A percentile compares a stretch with the other conserved stretches of the same genome.
phyloP scores from a whole-genome alignment of 2,888 invertebrate species.

The Rhaphigaster nebulosa region DNA sequence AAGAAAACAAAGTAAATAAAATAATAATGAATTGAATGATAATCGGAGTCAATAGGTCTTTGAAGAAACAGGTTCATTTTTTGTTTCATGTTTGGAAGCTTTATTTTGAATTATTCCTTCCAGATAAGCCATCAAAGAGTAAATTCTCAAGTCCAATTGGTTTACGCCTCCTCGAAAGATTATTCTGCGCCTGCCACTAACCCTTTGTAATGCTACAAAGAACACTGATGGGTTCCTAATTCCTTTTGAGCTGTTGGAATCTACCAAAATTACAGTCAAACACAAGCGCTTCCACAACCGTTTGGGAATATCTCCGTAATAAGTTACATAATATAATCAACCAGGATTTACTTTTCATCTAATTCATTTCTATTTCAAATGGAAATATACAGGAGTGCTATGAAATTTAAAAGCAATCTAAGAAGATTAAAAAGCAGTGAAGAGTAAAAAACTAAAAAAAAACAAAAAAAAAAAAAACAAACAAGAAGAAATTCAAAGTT shows the following conservation, averaged over 20 bases:
- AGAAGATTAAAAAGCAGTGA: not conserved
- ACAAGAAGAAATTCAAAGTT: not conserved
- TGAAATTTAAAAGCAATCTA: not conserved
- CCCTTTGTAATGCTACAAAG: conserved; percentile 23
- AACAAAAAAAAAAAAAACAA: not conserved
- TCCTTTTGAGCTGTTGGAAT: not conserved
- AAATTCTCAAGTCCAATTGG: not conserved
- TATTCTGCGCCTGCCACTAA: not conserved
- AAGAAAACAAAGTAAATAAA: too few species aligned
- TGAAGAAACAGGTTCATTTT: not conserved
- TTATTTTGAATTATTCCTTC: not conserved
- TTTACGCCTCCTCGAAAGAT: not conserved
- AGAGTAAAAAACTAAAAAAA: not conserved
- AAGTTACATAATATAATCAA: conserved; percentile 26
- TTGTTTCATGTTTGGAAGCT: not conserved
- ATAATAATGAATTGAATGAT: not conserved
- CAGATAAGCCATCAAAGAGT: not conserved
- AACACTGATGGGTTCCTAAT: conserved; percentile 28
- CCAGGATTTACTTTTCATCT: not conserved
- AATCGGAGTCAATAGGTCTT: not conserved
- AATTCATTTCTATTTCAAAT: not conserved
- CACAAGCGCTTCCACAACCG: not conserved
- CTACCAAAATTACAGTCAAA: conserved; percentile 27
- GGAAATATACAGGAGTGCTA: not conserved
- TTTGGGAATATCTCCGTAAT: not conserved